Conservation (phyloP, 2,113 vertebrate species). For the Pao palembangensis region DNA sequence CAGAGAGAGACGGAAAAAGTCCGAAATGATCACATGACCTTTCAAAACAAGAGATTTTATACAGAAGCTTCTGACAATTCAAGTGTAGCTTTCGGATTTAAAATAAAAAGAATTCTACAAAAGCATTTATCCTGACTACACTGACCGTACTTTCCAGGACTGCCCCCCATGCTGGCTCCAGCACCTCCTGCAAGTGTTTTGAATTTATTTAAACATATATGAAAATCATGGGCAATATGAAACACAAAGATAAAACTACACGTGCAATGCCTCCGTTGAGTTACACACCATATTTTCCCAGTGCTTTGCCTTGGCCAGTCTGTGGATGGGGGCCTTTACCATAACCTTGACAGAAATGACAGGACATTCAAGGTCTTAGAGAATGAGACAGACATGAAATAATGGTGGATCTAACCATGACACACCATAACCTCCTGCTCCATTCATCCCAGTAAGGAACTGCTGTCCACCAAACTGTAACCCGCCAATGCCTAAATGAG, state of each 20-base stretch:
- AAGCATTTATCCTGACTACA: not conserved
- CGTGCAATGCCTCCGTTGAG: not conserved
- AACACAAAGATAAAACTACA: not conserved
- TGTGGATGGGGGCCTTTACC: constrained; percentile 31
- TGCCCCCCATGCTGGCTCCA: constrained; percentile 11
- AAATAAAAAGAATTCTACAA: not conserved
- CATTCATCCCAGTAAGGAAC: constrained; percentile 16
- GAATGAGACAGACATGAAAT: too few species aligned
- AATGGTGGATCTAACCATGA: not conserved
- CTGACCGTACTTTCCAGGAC: constrained; percentile 38
- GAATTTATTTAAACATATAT: not conserved
- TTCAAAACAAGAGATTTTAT: too few species aligned
- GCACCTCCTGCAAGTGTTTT: constrained; percentile 18
- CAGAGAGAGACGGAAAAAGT: not conserved
- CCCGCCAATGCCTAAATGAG: constrained; percentile 57
- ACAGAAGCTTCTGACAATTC: too few species aligned
- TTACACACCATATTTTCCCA: constrained; percentile 49
- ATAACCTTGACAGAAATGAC: constrained; percentile 32
- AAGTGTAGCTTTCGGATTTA: not conserved
- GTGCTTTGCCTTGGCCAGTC: constrained; percentile 21
- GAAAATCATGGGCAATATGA: not conserved
- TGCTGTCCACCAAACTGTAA: constrained; percentile 57
- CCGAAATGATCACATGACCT: not conserved
- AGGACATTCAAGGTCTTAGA: not conserved
- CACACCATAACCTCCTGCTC: constrained; percentile 44